Evolutionary conservation across 2,888 invertebrate species (phyloP), one percentile per base, ranked within the genome.

Genomic region (Bhutanitis thaidina): DNA sequence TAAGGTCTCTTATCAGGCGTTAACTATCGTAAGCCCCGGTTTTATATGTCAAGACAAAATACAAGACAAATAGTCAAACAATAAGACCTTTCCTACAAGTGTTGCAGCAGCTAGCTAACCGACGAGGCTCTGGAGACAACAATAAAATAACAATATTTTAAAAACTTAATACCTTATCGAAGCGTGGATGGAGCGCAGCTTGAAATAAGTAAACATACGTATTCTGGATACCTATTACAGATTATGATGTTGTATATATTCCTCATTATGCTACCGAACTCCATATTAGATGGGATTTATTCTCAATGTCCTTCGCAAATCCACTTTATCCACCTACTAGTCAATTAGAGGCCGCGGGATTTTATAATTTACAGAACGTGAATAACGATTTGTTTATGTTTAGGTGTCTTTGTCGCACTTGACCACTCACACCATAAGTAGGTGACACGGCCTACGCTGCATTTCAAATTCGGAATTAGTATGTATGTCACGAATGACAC

Each of bases 351-450:
- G 60, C 59, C 67, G 59, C 55, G 62, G 56, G 55, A 46, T 54
- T 60, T 62, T 61, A 62, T 63, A 61, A 61, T 61, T 58, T 54
- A 64, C 61, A 61, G 66, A 69, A 70, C 62, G 61, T 68, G 62
- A 65, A 65, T 74, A 74, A 73, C 66, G 68, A 73, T 78, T 76
- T 73, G 74, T 75, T 77, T 71, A 65, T 62, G 38, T 58, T 59
- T 61, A 63, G 56, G 60, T 65, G 67, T 65, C 64, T 64, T 64
- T 61, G 62, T 67, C 67, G 62, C 57, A 63, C 63, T 64, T 57
- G 65, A 62, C 54, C 58, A 49, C 49, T 54, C 62, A 62, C 59
- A 62, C 59, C 66, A 67, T 64, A 34, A 49, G 61, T 62, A 62
- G 69, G 64, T 57, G 60, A 59, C 50, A 58, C 72, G 56, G 57